A percentile compares a stretch with the other conserved stretches of the same genome.
Evolutionary conservation across 2,113 vertebrate species (phyloP).

Genomic region (Bothrops jararaca): DNA sequence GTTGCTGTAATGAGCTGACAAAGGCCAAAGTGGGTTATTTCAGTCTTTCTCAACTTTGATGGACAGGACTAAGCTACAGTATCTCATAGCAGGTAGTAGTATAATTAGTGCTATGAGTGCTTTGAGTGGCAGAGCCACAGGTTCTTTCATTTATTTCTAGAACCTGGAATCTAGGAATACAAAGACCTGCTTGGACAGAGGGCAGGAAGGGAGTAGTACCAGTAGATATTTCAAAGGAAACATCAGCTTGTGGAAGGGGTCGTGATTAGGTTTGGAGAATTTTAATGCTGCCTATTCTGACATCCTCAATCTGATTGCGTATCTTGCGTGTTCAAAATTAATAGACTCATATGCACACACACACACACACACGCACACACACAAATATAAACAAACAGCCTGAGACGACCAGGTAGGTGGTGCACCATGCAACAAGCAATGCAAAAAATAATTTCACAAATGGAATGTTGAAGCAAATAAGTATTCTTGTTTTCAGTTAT

Average conservation of each 20-base stretch:
- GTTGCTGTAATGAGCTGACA: conserved; percentile 25
- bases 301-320: background rate
- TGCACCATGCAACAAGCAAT: background rate
- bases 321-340: background rate
- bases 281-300: background rate
- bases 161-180: background rate
- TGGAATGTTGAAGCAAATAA: background rate
- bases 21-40: conserved; percentile 4
- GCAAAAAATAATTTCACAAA: background rate
- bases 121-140: conserved; percentile 3
- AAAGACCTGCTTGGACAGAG: background rate
- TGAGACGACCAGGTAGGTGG: background rate
- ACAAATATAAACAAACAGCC: background rate
- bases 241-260: background rate
- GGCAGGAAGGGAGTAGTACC: background rate
- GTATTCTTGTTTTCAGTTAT: background rate
- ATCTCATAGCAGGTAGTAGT: background rate
- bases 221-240: background rate
- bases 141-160: conserved; percentile 18
- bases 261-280: background rate
- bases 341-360: background rate
- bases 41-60: conserved; percentile 1
- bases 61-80: conserved; percentile 2
- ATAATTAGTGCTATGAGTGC: conserved; percentile 32
- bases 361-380: background rate